These are phyloP conservation scores for Aulostomus chinensis DNA, from an alignment of 2,797 vertebrate species.

Conservation along the genomic window DNA sequence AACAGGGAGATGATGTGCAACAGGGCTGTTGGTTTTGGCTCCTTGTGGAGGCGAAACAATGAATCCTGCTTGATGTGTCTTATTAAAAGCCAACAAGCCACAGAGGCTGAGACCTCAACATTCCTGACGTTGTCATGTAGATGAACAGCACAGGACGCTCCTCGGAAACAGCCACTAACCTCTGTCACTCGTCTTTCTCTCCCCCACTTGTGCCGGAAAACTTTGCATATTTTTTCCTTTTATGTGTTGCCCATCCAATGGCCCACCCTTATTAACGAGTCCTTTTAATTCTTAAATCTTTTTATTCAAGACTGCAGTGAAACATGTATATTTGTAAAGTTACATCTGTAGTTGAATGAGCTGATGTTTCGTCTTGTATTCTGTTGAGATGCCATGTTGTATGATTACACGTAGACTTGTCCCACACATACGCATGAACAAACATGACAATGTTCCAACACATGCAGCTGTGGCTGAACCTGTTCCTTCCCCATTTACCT, in stretches of 20 bases:
- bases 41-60: slow-evolving; percentile 31
- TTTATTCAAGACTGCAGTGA: not conserved
- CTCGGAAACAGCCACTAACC: slow-evolving; percentile 54
- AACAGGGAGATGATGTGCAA: slow-evolving; percentile 1
- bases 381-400: not conserved
- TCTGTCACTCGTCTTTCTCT: slow-evolving; percentile 36
- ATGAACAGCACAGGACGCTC: slow-evolving; percentile 46
- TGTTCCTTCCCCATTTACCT: slow-evolving; percentile 27
- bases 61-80: slow-evolving; percentile 67
- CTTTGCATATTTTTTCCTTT: slow-evolving; percentile 26
- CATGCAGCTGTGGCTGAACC: slow-evolving; percentile 48
- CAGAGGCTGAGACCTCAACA: slow-evolving; percentile 68
- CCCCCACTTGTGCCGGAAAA: slow-evolving; percentile 22
- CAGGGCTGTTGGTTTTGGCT: slow-evolving; percentile 32
- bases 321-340: not conserved
- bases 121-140: slow-evolving; percentile 63
- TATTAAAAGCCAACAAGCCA: slow-evolving; percentile 67
- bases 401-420: not conserved
- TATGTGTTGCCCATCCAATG: slow-evolving; percentile 29
- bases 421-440: slow-evolving; percentile 2
- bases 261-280: slow-evolving; percentile 4
- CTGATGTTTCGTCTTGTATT: not conserved
- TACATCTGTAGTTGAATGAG: not conserved
- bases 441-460: slow-evolving; percentile 14
- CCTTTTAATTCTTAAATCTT: slow-evolving; percentile 17